Evolutionary conservation across 2,888 invertebrate species (phyloP), one percentile per base, ranked within the genome.

Genomic region (Willowsia nigromaculata): DNA sequence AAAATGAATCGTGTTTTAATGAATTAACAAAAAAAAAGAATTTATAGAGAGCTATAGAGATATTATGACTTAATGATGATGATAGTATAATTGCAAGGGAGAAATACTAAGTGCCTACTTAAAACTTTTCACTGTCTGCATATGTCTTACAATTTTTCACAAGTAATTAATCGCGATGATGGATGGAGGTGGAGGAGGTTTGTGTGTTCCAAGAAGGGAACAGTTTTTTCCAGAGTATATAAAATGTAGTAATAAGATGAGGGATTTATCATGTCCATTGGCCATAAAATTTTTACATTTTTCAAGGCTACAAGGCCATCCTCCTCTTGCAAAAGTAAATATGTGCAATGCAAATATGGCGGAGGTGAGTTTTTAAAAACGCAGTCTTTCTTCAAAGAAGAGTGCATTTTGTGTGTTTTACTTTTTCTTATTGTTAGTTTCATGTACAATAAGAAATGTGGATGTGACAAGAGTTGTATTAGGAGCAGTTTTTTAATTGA

Each of bases 301-400:
- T 85, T 85, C 85, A 85, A 85, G 85, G 85, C 85, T 85, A 65
- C 62, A 25, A 50, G n/a, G 22, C 37, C 30, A 62, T 74, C 43
- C 74, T 74, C 27, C 25, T n/a, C n/a, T n/a, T 74, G n/a, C 33
- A 33, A 65, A n/a, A 15, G 30, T 30, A 65, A 65, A 30, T 59
- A 25, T 6, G 22, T 37, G 37, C n/a, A n/a, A 59, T 25, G 30
- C 30, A n/a, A 4, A 59, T 22, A 59, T 27, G 9, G 27, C 22
- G 25, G 3, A 27, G 22, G n/a, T n/a, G n/a, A n/a, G n/a, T n/a
- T n/a, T n/a, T n/a, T n/a, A n/a, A n/a, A n/a, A n/a, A n/a, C n/a
- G n/a, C n/a, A n/a, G n/a, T n/a, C n/a, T n/a, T n/a, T n/a, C n/a
- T n/a, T n/a, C n/a, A n/a, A n/a, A n/a, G n/a, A n/a, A n/a, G n/a